Evolutionary conservation across 2,113 vertebrate species (phyloP).

Genomic region (Eretmochelys imbricata): DNA sequence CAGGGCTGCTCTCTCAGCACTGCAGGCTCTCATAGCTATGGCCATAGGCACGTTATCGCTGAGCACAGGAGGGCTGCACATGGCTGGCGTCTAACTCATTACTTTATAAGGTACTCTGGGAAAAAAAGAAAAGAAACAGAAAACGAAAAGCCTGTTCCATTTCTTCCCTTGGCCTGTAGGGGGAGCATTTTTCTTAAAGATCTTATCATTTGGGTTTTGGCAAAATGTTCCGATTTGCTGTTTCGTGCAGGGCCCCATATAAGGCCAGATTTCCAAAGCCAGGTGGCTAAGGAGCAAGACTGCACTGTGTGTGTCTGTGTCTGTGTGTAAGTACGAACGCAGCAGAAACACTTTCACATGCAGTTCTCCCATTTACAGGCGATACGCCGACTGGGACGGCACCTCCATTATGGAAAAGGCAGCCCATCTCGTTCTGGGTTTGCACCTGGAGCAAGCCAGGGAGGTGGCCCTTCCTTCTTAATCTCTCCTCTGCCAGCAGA

Average conservation of each 20-base stretch:
- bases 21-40: rapidly evolving
- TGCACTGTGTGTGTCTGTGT: rapidly evolving
- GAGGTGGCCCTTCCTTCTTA: not conserved
- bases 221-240: not conserved
- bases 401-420: not conserved
- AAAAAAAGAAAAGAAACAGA: not conserved
- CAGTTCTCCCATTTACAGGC: not conserved
- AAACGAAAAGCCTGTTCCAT: slow-evolving; percentile 23
- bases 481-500: not conserved
- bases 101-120: slow-evolving; percentile 31
- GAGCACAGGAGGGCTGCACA: rapidly evolving
- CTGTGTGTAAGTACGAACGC: rapidly evolving
- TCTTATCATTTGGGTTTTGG: slow-evolving; percentile 29
- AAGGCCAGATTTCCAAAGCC: slow-evolving; percentile 65
- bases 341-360: not conserved
- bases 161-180: slow-evolving; percentile 50
- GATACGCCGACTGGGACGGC: not conserved
- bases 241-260: slow-evolving; percentile 68
- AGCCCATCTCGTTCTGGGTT: rapidly evolving
- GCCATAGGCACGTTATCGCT: rapidly evolving
- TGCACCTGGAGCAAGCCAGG: not conserved
- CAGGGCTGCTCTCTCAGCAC: not conserved
- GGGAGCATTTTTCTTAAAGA: slow-evolving; percentile 62
- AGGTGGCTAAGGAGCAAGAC: slow-evolving; percentile 44
- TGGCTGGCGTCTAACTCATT: not conserved